These are phyloP conservation scores for Lycocerus yunnanus DNA, from an alignment of 2,888 invertebrate genomes.

Conservation along the genomic window DNA sequence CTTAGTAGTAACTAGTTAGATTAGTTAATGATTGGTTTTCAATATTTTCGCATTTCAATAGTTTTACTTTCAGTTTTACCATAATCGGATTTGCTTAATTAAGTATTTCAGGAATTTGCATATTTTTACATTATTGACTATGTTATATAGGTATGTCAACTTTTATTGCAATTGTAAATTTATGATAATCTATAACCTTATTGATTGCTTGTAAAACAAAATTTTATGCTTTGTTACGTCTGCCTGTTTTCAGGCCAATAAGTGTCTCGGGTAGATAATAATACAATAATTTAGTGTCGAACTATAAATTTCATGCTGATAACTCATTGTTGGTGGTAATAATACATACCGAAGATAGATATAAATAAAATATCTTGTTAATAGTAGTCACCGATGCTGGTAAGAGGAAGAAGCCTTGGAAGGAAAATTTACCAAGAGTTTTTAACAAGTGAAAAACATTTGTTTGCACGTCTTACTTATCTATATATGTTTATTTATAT, in stretches of 20 bases:
- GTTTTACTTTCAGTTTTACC: background rate
- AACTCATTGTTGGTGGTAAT: background rate
- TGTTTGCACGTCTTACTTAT: background rate
- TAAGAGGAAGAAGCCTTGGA: background rate
- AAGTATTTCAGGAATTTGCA: background rate
- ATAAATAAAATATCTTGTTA: background rate
- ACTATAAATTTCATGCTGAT: slow-evolving; percentile 14
- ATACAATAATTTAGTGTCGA: slow-evolving; percentile 3
- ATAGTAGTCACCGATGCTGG: background rate
- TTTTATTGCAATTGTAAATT: background rate
- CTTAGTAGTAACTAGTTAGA: background rate
- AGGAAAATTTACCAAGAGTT: background rate
- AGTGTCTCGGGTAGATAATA: slow-evolving; percentile 16
- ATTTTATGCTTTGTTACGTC: slow-evolving; percentile 19
- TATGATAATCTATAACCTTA: slow-evolving; percentile 4
- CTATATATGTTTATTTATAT: background rate
- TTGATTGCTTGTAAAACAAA: slow-evolving; percentile 17
- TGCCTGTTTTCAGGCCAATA: slow-evolving; percentile 4
- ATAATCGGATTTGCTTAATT: background rate
- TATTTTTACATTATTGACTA: background rate
- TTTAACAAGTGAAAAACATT: background rate
- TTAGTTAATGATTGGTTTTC: slow-evolving; percentile 4
- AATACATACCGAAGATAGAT: background rate
- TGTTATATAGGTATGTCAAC: background rate
- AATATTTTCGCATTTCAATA: background rate